Base-by-base conservation (phyloP, 2,797 vertebrate species). In the Hyperoplus immaculatus region DNA sequence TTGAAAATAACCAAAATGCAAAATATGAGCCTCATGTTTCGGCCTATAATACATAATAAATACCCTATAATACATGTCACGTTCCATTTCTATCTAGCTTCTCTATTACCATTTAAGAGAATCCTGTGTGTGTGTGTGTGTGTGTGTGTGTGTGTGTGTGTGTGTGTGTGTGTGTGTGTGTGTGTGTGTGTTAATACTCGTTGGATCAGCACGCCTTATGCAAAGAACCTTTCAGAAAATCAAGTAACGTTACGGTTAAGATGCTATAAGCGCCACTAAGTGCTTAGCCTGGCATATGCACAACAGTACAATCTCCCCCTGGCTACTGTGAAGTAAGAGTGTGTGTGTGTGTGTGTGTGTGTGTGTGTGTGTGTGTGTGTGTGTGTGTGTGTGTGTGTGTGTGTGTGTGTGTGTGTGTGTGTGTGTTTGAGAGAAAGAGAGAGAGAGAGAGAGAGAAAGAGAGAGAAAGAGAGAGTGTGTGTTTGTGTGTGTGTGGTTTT, bases 281-380 rank as follows among this genome's bases (percentile, higher is more conserved):
- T 79, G 86, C 88, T 87, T 77, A 72, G 69, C 64, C 80, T 75
- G 61, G 88, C 86, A 77, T 49, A 69, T 61, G 54, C 70, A 80
- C 49, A 45, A 18, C 58, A 53, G 61, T 15, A 45, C 77, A 56
- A 39, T 55, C 69, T 75, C 59, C 77, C 69, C 8, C 62, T 10
- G 45, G 73, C 75, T 51, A 38, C 72, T 38, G 2, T 9, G 46
- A 66, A 54, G 73, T 9, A 5, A 15, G 57, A 84, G 80, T 87
- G 69, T 77, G n/a, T 38, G 56, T 57, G 72, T 29, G 29, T 29
- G 29, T 29, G 29, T 29, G 29, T 29, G 29, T 29, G 29, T 29
- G 29, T 29, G 29, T 29, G 29, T 29, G 29, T 29, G 29, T 29
- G 29, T 29, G 29, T 29, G 29, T 29, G 29, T 29, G 29, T 29